Percentiles rank a stretch among this genome's conserved stretches.
Conservation (phyloP, 2,888 invertebrate species). For the Phrixothrix hirtus region DNA sequence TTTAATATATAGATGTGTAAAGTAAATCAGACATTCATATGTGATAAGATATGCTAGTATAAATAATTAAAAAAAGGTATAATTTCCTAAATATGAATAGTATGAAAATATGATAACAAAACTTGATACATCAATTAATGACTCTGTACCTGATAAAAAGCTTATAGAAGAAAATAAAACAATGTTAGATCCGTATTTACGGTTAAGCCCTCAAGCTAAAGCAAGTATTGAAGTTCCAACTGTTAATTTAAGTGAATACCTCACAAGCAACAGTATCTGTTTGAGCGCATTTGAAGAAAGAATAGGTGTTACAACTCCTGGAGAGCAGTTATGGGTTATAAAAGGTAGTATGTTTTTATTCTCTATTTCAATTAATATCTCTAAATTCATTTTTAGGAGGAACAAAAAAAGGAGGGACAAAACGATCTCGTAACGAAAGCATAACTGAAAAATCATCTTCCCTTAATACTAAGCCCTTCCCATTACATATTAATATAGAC, state of each 20-base stretch:
- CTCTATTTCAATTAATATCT: too few relatives aligned
- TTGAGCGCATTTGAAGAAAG: conserved; percentile 76
- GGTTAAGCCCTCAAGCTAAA: conserved; percentile 62
- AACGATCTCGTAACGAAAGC: conserved; percentile 52
- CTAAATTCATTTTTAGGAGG: conserved; percentile 35
- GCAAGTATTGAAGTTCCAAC: conserved; percentile 71
- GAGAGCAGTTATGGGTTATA: conserved; percentile 54
- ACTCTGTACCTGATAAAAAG: conserved; percentile 31
- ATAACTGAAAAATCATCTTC: conserved; percentile 36
- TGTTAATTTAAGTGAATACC: conserved; percentile 73
- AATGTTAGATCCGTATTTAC: conserved; percentile 34
- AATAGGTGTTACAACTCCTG: conserved; percentile 62
- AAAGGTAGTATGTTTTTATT: conserved; percentile 22
- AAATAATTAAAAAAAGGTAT: too few relatives aligned
- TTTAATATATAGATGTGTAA: too few relatives aligned
- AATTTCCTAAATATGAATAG: conserved; percentile 33
- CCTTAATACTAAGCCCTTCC: conserved; percentile 10
- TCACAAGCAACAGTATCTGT: conserved; percentile 78
- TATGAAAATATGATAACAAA: conserved; percentile 47
- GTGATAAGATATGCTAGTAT: too few relatives aligned
- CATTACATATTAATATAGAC: conserved; percentile 24
- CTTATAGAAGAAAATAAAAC: conserved; percentile 37
- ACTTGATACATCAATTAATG: conserved; percentile 40
- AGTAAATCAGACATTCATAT: too few relatives aligned
- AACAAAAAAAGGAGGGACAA: conserved; percentile 53